Evolutionary conservation across 2,888 invertebrate species (phyloP), one percentile per base, ranked within the genome.

Genomic region (Melinaea menophilus): DNA sequence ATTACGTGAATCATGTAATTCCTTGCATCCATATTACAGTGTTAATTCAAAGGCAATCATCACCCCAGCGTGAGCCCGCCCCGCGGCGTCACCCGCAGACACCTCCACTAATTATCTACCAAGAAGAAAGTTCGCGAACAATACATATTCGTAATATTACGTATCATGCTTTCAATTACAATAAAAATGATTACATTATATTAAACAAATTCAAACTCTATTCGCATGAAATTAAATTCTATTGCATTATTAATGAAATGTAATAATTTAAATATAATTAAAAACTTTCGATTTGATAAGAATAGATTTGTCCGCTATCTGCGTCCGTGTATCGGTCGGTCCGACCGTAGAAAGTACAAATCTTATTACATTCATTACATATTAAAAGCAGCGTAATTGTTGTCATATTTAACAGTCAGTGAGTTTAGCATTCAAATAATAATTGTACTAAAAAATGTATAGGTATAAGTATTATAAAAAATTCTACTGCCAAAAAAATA

Each of bases 51-150:
- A 56, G 57, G 51, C 62, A 67, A 59, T 60, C 64, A 64, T 46
- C 65, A 63, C 56, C 58, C 11, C 37, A 13, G 3, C 56, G 33
- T 62, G 62, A 48, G 37, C 11, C 4, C 56, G 56, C 47, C 59
- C 35, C 58, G 56, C 54, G 51, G 54, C 47, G 41, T 55, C 11
- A 61, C 65, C 58, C 31, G 33, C 31, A 47, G 61, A 51, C 60
- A 47, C 61, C 65, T 57, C 51, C 55, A 54, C 59, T 61, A 83
- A 84, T 84, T 83, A 83, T 75, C 81, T 79, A 81, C 81, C 79
- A 31, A 73, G 77, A 72, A 84, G 87, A 87, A 87, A 87, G 88
- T 85, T 72, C 72, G 72, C 75, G 75, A 70, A 85, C 84, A 79
- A 81, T 77, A 78, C 74, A 56, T 54, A 66, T 62, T 78, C 77